Percentiles rank a stretch among this genome's conserved stretches.
Evolutionary conservation across 2,113 vertebrate genomes (phyloP).

Genomic region (Chunga burmeisteri): DNA sequence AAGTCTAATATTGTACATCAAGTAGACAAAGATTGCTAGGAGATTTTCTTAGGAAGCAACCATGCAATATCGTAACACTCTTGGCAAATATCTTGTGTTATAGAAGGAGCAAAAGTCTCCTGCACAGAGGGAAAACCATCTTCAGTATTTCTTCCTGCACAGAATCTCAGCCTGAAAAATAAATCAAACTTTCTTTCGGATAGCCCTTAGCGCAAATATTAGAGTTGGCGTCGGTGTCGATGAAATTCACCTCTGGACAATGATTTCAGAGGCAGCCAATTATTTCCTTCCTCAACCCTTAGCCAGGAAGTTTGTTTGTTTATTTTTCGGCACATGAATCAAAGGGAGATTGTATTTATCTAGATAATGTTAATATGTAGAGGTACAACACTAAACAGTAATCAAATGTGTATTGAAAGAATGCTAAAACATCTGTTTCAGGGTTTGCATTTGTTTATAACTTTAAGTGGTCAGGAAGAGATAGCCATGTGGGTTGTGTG

Average conservation of each 20-base stretch:
- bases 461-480: neutral
- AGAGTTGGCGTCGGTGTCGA: neutral
- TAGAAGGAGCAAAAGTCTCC: neutral
- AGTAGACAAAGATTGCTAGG: neutral
- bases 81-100: neutral
- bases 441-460: neutral
- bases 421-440: neutral
- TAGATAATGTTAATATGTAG: neutral
- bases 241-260: neutral
- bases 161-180: neutral
- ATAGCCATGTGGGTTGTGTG: neutral
- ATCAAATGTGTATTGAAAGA: neutral
- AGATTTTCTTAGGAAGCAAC: neutral
- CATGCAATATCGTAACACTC: rapidly evolving
- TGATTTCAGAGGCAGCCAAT: neutral
- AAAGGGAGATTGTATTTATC: neutral
- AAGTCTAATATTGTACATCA: neutral
- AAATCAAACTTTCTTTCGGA: neutral
- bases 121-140: neutral
- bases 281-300: neutral
- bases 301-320: neutral
- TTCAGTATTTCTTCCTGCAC: neutral
- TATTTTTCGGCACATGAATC: neutral
- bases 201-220: neutral
- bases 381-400: neutral